A percentile compares a stretch with the other conserved stretches of the same genome.
Evolutionary conservation across 2,797 vertebrate genomes (phyloP).

Genomic region (Chromobotia macracanthus): DNA sequence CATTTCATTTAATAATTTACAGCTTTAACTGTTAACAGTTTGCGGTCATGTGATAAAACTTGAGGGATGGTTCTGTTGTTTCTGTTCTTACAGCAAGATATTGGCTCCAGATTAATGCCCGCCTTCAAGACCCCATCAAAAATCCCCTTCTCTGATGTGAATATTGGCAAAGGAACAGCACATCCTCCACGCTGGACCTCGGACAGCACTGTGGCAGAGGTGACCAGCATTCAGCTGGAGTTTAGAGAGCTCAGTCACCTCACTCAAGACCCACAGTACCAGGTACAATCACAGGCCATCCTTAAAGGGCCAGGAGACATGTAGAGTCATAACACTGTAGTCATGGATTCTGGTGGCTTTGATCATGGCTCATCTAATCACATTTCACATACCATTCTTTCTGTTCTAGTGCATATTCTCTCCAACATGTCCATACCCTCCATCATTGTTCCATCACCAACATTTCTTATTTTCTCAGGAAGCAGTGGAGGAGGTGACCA

Average conservation of each 20-base stretch:
- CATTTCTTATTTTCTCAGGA: constrained; percentile 71
- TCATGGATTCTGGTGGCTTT: too few relatives aligned
- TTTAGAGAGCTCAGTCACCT: constrained; percentile 93
- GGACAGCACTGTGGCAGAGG: constrained; percentile 95
- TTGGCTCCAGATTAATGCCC: constrained; percentile 91
- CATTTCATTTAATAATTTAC: background rate
- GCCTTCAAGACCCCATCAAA: constrained; percentile 95
- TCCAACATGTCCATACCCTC: background rate
- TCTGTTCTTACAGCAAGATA: constrained; percentile 84
- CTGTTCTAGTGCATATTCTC: too few relatives aligned
- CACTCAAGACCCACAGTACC: constrained; percentile 85
- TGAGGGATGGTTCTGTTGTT: too few relatives aligned
- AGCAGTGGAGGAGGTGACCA: constrained; percentile 86
- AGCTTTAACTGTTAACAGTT: too few relatives aligned
- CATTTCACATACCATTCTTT: too few relatives aligned
- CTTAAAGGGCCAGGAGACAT: background rate
- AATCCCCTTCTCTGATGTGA: constrained; percentile 94
- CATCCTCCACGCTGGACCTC: constrained; percentile 94
- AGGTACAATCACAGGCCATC: constrained; percentile 72
- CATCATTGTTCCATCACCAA: background rate
- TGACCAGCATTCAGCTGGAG: constrained; percentile 96
- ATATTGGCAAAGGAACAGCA: constrained; percentile 92
- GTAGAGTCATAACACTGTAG: too few relatives aligned
- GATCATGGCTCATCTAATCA: too few relatives aligned
- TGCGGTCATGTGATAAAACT: background rate